These are phyloP conservation scores for Meteorus colon DNA, from an alignment of 2,888 invertebrate genomes.

Conservation along the genomic window DNA sequence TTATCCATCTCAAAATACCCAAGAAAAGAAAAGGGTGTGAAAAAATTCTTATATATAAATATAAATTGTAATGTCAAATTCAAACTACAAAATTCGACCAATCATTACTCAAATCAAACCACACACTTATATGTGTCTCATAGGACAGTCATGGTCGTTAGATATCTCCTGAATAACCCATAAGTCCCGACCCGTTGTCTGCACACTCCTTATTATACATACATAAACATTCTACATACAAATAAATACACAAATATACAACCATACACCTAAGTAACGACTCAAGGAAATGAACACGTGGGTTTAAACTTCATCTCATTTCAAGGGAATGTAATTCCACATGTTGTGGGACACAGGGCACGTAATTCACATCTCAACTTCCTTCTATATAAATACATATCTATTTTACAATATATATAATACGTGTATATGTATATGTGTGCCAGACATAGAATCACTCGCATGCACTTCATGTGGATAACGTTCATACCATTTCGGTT, in stretches of 20 bases:
- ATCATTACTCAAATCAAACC: slow-evolving; percentile 52
- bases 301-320: slow-evolving; percentile 29
- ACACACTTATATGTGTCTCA: neutral
- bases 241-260: slow-evolving; percentile 19
- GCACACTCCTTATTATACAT: slow-evolving; percentile 30
- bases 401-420: neutral
- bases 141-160: slow-evolving; percentile 29
- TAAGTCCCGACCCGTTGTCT: slow-evolving; percentile 57
- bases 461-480: neutral
- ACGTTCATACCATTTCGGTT: slow-evolving; percentile 22
- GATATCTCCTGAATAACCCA: slow-evolving; percentile 67
- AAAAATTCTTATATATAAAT: neutral
- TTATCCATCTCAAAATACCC: neutral
- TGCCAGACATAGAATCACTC: slow-evolving; percentile 15
- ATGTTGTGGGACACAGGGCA: slow-evolving; percentile 37
- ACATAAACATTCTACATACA: slow-evolving; percentile 9
- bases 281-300: slow-evolving; percentile 28
- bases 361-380: slow-evolving; percentile 45
- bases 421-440: neutral
- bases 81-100: neutral
- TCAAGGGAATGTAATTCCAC: slow-evolving; percentile 64
- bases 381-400: neutral
- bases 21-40: neutral
- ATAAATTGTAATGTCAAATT: neutral
- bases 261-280: slow-evolving; percentile 19